A percentile compares a stretch with the other conserved stretches of the same genome.
These are phyloP conservation scores for Denticeps clupeoides DNA, from an alignment of 2,797 vertebrate species.

Conservation along the genomic window DNA sequence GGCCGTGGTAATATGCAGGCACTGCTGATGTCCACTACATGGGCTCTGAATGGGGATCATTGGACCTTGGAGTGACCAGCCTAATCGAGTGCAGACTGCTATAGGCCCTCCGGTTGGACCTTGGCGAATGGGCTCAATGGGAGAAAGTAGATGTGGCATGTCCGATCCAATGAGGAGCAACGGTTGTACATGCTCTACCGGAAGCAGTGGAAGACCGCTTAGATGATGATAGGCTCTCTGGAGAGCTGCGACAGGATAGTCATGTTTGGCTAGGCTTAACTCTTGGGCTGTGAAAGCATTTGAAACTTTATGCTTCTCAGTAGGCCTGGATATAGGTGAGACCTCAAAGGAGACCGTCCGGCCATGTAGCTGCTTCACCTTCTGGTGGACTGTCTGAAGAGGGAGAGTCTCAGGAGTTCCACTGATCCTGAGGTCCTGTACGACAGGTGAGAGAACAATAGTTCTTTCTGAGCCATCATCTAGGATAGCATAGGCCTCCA, in stretches of 20 bases:
- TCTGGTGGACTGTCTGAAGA: constrained; percentile 11
- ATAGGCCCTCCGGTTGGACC: constrained; percentile 5
- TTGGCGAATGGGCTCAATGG: neutral
- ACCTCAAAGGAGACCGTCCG: constrained; percentile 1
- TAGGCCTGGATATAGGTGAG: constrained; percentile 1
- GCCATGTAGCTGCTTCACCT: constrained; percentile 7
- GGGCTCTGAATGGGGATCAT: too few species aligned
- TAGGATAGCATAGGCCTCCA: too few species aligned
- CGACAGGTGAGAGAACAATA: too few species aligned
- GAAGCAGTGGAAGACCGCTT: neutral
- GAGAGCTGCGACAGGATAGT: constrained; percentile 11
- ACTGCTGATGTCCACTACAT: too few species aligned
- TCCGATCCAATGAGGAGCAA: constrained; percentile 19
- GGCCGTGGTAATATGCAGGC: constrained; percentile 2
- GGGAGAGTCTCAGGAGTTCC: neutral
- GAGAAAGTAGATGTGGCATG: constrained; percentile 16
- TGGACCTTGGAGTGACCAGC: too few species aligned
- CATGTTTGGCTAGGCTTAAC: constrained; percentile 13
- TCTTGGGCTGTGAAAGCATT: constrained; percentile 9
- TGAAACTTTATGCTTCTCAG: neutral
- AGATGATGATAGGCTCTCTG: constrained; percentile 8
- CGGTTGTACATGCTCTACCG: constrained; percentile 9
- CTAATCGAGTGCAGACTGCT: constrained; percentile 8
- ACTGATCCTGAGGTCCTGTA: too few species aligned
- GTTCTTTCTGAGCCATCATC: too few species aligned